These are phyloP conservation scores for Leptopilina syphax DNA, from an alignment of 2,888 invertebrate genomes.

Conservation along the genomic window DNA sequence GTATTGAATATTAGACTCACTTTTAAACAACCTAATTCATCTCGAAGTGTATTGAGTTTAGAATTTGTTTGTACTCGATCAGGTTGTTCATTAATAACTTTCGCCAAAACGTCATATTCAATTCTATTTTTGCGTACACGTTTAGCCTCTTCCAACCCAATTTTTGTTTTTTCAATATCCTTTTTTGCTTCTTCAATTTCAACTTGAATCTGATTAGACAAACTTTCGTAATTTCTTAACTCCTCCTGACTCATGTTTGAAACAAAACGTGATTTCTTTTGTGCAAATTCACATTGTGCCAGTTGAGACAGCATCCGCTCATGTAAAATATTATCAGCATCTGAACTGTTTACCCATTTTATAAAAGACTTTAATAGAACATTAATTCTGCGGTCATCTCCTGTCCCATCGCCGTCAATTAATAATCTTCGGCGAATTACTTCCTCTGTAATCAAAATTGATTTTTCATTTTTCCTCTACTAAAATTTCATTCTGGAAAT, in stretches of 20 bases:
- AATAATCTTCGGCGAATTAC: conserved; percentile 93
- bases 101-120: conserved; percentile 95
- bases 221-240: conserved; percentile 87
- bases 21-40: conserved; percentile 84
- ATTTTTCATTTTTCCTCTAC: too few relatives aligned
- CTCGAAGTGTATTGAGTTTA: conserved; percentile 83
- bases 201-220: conserved; percentile 87
- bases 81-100: conserved; percentile 93
- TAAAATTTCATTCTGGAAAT: too few relatives aligned
- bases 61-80: conserved; percentile 89
- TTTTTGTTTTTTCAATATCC: conserved; percentile 90
- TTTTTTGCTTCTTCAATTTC: conserved; percentile 88
- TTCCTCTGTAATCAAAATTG: conserved; percentile 84
- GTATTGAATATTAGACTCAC: conserved; percentile 61
- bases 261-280: conserved; percentile 88
- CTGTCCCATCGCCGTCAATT: conserved; percentile 98
- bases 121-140: conserved; percentile 92
- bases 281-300: conserved; percentile 92
- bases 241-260: conserved; percentile 91
- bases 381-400: conserved; percentile 94
- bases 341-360: conserved; percentile 86
- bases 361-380: conserved; percentile 89
- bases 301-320: conserved; percentile 90
- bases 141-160: conserved; percentile 88
- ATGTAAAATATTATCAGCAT: conserved; percentile 79